phyloP scores from a whole-genome alignment of 2,888 invertebrate genomes.

The Heteropelma amictum region DNA sequence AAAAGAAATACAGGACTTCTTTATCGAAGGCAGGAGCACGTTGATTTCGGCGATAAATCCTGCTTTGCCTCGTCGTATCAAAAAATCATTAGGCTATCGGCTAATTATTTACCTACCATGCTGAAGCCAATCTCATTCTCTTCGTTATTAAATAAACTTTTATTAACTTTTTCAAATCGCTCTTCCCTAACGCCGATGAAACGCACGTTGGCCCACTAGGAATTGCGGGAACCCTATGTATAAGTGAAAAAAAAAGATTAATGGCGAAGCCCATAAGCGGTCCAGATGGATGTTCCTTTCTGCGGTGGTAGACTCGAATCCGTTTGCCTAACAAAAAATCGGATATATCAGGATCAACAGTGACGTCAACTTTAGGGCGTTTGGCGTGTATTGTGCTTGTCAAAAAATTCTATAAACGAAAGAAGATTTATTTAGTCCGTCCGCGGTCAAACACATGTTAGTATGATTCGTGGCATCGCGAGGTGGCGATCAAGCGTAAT shows the following conservation, averaged over 20 bases:
- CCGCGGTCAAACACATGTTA: not conserved
- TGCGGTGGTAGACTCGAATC: not conserved
- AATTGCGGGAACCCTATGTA: not conserved
- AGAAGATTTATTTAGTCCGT: constrained; percentile 30
- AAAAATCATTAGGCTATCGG: constrained; percentile 6
- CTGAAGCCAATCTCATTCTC: too few species aligned
- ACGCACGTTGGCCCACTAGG: too few species aligned
- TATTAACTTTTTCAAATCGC: too few species aligned
- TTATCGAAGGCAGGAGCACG: too few species aligned
- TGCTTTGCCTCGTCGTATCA: too few species aligned
- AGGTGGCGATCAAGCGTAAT: constrained; percentile 36
- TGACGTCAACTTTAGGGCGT: constrained; percentile 2
- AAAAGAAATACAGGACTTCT: too few species aligned
- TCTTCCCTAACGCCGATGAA: too few species aligned
- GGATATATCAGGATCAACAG: not conserved
- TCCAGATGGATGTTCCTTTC: not conserved
- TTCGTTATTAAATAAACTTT: too few species aligned
- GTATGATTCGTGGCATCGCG: constrained; percentile 11
- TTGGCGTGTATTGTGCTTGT: constrained; percentile 8
- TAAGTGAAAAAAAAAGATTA: not conserved
- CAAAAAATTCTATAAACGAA: constrained; percentile 6
- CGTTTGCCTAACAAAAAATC: constrained; percentile 16
- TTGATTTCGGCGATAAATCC: too few species aligned
- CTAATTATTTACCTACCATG: too few species aligned
- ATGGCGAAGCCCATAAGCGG: not conserved